These are phyloP conservation scores for Pyrrhia umbra DNA, from an alignment of 2,888 invertebrate genomes.

Conservation along the genomic window DNA sequence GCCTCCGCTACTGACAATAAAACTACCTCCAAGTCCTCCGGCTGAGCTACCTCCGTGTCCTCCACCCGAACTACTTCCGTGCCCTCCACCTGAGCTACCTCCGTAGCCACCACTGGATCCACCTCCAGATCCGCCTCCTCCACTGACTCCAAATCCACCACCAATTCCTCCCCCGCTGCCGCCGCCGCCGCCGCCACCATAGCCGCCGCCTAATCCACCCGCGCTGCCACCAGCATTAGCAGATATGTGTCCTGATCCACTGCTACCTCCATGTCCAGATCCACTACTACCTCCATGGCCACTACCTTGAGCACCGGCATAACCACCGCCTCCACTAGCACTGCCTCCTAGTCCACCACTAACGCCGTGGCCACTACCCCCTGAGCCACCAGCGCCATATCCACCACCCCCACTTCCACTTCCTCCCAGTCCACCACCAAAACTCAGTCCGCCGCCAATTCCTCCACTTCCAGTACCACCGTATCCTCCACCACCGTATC, in stretches of 20 bases:
- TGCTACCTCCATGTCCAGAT: conserved; percentile 27
- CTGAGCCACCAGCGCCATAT: conserved; percentile 41
- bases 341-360: conserved; percentile 57
- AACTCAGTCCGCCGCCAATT: conserved; percentile 45
- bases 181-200: conserved; percentile 33
- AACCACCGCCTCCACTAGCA: conserved; percentile 60
- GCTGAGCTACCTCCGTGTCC: conserved; percentile 61
- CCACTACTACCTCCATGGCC: conserved; percentile 31
- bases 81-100: conserved; percentile 15
- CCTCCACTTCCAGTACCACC: conserved; percentile 41
- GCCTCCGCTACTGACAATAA: conserved; percentile 38
- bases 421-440: conserved; percentile 65
- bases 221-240: conserved; percentile 19
- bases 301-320: conserved; percentile 40
- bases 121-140: conserved; percentile 24
- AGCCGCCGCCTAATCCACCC: conserved; percentile 30
- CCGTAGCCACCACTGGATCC: conserved; percentile 22
- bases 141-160: conserved; percentile 55
- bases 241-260: conserved; percentile 57
- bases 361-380: not conserved
- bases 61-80: conserved; percentile 7
- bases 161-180: conserved; percentile 53
- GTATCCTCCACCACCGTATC: conserved; percentile 53
- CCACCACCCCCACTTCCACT: conserved; percentile 61
- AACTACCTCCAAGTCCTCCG: conserved; percentile 61